Conservation (phyloP, 2,797 vertebrate genomes). For the Sparidentex hasta region DNA sequence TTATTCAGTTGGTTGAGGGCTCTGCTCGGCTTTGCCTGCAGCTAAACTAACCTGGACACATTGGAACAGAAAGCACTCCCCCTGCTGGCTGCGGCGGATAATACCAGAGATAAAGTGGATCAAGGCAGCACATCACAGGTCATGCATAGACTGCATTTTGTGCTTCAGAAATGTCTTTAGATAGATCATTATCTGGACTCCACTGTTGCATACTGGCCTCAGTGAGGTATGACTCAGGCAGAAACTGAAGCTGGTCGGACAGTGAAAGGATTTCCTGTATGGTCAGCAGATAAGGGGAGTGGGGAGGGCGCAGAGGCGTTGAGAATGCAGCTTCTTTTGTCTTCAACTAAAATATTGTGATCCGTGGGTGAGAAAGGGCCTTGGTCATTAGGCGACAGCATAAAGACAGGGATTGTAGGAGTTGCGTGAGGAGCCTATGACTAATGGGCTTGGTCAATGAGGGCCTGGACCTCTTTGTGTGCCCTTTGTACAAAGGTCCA, state of each 20-base stretch:
- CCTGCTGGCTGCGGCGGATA: conserved; percentile 79
- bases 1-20: conserved; percentile 57
- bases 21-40: conserved; percentile 56
- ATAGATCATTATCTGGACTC: conserved; percentile 60
- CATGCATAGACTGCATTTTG: conserved; percentile 42
- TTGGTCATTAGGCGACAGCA: conserved; percentile 80
- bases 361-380: conserved; percentile 81
- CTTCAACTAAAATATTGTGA: conserved; percentile 84
- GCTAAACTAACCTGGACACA: conserved; percentile 38
- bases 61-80: conserved; percentile 79
- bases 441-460: conserved; percentile 87
- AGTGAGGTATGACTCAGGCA: conserved; percentile 64
- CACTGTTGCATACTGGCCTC: conserved; percentile 28
- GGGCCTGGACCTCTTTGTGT: conserved; percentile 85
- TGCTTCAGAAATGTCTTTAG: conserved; percentile 49
- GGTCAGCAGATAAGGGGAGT: conserved; percentile 68
- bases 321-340: conserved; percentile 75
- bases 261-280: conserved; percentile 74
- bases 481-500: conserved; percentile 83
- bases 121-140: conserved; percentile 47
- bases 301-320: conserved; percentile 61
- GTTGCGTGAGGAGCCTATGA: conserved; percentile 81
- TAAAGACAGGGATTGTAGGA: conserved; percentile 83
- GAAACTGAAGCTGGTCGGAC: conserved; percentile 64
- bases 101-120: conserved; percentile 39